Conservation (phyloP, 1,140 invertebrate species). For the Hirudo medicinalis region DNA sequence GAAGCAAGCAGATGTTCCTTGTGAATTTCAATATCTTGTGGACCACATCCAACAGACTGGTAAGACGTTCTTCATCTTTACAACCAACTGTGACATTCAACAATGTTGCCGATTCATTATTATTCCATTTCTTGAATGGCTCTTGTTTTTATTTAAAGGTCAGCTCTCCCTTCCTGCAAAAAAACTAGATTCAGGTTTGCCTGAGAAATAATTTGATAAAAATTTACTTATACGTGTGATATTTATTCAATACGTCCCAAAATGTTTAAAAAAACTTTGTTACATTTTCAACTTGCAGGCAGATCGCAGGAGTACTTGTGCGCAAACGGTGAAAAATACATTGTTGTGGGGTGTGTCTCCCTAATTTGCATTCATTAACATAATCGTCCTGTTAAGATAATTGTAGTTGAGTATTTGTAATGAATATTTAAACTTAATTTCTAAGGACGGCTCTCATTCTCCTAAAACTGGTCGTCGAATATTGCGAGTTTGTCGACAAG, state of each 20-base stretch:
- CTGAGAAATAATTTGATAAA: neutral
- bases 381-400: slow-evolving; percentile 7
- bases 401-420: neutral
- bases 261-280: slow-evolving; percentile 2
- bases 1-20: slow-evolving; percentile 78
- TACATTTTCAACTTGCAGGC: slow-evolving; percentile 23
- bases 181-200: neutral
- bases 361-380: slow-evolving; percentile 13
- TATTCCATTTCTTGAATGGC: neutral
- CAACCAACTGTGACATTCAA: too few species aligned
- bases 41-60: slow-evolving; percentile 50
- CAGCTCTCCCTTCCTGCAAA: neutral
- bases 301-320: slow-evolving; percentile 46
- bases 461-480: slow-evolving; percentile 73
- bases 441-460: slow-evolving; percentile 56
- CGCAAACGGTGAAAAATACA: slow-evolving; percentile 66
- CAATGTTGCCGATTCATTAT: neutral
- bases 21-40: slow-evolving; percentile 71
- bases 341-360: slow-evolving; percentile 56
- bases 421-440: slow-evolving; percentile 19
- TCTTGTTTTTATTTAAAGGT: neutral
- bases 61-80: slow-evolving; percentile 16
- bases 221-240: neutral
- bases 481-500: slow-evolving; percentile 62
- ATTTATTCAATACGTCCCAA: neutral